Evolutionary conservation across 2,113 vertebrate genomes (phyloP).

Genomic region (Gorsachius goisagi): DNA sequence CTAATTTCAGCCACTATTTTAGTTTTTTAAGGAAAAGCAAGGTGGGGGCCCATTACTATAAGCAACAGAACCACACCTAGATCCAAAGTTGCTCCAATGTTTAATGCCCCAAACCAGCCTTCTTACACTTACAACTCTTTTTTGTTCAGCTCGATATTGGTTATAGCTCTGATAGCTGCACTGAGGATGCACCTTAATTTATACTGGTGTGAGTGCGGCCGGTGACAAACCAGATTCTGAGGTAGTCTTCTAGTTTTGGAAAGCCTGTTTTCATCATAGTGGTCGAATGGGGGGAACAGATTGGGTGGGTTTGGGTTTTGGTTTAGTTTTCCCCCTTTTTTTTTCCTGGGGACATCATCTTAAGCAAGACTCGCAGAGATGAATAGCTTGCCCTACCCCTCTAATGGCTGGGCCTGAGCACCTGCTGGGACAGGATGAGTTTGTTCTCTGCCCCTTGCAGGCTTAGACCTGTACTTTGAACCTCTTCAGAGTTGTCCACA

Average conservation of each 20-base stretch:
- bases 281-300: neutral
- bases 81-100: neutral
- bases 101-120: neutral
- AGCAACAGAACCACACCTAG: neutral
- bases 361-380: neutral
- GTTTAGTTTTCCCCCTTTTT: rapidly evolving
- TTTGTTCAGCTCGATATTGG: neutral
- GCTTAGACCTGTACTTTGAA: neutral
- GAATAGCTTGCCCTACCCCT: neutral
- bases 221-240: neutral
- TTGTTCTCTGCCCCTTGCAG: neutral
- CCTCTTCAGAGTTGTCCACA: neutral
- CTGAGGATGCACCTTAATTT: neutral
- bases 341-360: neutral
- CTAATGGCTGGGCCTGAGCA: rapidly evolving
- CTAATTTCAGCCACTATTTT: neutral
- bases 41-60: neutral
- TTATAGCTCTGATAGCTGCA: neutral
- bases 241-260: neutral
- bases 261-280: neutral
- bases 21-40: neutral
- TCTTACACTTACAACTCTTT: rapidly evolving
- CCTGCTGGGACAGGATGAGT: rapidly evolving
- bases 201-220: rapidly evolving
- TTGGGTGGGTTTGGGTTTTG: too few species aligned